A percentile compares a stretch with the other conserved stretches of the same genome.
Conservation (phyloP, 2,797 vertebrate genomes). For the Paguma larvata region DNA sequence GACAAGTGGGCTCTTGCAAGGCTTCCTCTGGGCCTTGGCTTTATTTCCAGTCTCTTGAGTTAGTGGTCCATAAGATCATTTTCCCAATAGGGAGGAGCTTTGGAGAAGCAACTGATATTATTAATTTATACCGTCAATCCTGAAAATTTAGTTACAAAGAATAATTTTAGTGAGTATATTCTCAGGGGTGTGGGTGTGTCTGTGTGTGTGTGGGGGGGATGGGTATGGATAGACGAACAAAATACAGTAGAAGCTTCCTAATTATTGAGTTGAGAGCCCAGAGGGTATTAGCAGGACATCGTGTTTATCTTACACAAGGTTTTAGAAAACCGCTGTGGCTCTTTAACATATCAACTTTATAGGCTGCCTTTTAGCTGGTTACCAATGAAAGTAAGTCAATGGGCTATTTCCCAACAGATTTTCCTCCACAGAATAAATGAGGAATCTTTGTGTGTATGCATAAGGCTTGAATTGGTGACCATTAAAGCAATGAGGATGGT, state of each 20-base stretch:
- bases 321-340: not conserved
- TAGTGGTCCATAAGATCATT: not conserved
- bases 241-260: not conserved
- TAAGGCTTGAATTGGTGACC: not conserved
- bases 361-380: not conserved
- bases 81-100: not conserved
- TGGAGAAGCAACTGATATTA: not conserved
- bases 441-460: not conserved
- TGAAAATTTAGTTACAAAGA: conserved; percentile 13
- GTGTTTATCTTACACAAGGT: not conserved
- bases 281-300: not conserved
- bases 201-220: not conserved
- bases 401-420: not conserved
- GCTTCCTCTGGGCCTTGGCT: not conserved
- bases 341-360: not conserved
- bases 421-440: not conserved
- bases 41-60: conserved; percentile 26
- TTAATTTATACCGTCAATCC: not conserved
- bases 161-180: not conserved
- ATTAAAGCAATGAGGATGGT: not conserved
- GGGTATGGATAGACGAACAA: not conserved
- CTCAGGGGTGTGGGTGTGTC: not conserved
- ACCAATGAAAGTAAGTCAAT: not conserved
- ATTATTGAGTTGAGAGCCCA: not conserved
- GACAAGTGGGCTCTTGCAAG: not conserved